Conservation (phyloP, 2,888 invertebrate species). For the Apoderus coryli region DNA sequence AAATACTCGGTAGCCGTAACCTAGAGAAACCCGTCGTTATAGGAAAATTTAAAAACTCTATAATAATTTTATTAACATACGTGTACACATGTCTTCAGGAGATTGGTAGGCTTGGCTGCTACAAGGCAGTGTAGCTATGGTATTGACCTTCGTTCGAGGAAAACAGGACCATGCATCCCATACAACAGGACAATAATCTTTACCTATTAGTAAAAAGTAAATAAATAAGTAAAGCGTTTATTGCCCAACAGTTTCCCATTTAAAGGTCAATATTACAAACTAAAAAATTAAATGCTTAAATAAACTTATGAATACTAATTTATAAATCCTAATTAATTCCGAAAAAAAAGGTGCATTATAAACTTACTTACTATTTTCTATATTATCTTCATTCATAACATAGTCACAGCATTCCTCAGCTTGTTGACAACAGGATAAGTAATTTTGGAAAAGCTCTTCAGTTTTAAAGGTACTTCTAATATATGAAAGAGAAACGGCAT, state of each 20-base stretch:
- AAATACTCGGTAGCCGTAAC: no score
- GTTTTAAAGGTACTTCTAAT: conserved; percentile 23
- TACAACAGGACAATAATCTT: conserved; percentile 36
- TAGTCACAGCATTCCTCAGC: conserved; percentile 26
- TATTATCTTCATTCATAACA: conserved; percentile 22
- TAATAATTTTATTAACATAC: conserved; percentile 16
- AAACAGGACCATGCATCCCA: conserved; percentile 56
- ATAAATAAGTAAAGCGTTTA: conserved; percentile 6
- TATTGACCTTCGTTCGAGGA: conserved; percentile 32
- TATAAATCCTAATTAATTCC: neutral
- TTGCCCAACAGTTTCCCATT: no score
- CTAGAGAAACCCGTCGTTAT: neutral
- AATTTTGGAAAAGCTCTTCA: conserved; percentile 22
- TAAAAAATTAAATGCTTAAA: no score
- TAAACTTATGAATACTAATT: no score
- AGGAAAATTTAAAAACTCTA: neutral
- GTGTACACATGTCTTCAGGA: conserved; percentile 42
- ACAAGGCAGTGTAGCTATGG: conserved; percentile 35
- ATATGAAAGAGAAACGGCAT: conserved; percentile 14
- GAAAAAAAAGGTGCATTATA: no score
- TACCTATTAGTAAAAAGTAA: no score
- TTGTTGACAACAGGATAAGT: conserved; percentile 23
- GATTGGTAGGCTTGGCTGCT: conserved; percentile 44
- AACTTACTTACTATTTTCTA: conserved; percentile 17
- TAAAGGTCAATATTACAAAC: no score